phyloP scores from a whole-genome alignment of 2,888 invertebrate genomes.

The Lycaena phlaeas region DNA sequence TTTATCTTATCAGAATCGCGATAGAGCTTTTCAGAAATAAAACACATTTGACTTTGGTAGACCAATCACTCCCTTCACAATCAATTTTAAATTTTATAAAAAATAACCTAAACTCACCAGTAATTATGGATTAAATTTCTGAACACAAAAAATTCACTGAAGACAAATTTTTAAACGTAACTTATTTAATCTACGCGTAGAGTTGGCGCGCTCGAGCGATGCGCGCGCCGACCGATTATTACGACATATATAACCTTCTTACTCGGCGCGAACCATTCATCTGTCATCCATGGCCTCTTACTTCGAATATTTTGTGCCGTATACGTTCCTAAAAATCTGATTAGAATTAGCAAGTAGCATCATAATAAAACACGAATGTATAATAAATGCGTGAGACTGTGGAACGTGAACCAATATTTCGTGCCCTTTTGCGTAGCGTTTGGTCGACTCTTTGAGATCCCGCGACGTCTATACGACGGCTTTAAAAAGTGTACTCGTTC shows the following conservation, averaged over 20 bases:
- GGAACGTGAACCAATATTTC: too few relatives aligned
- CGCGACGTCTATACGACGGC: too few relatives aligned
- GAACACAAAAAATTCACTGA: background rate
- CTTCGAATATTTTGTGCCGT: slow-evolving; percentile 5
- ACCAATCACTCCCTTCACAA: too few relatives aligned
- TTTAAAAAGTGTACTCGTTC: too few relatives aligned
- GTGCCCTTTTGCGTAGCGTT: too few relatives aligned
- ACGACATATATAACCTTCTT: slow-evolving; percentile 10
- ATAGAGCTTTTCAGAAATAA: too few relatives aligned
- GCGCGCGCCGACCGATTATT: slow-evolving; percentile 3
- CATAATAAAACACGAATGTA: background rate
- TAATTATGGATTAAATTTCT: background rate
- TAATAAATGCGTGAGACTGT: background rate
- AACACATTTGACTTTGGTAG: too few relatives aligned
- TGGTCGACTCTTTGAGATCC: too few relatives aligned
- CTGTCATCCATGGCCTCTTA: slow-evolving; percentile 11
- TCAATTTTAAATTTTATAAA: too few relatives aligned
- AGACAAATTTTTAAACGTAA: background rate
- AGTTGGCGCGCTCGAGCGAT: background rate
- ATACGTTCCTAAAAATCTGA: slow-evolving; percentile 6
- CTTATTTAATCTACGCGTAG: background rate
- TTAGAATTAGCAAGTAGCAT: slow-evolving; percentile 8
- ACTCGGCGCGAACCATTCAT: slow-evolving; percentile 8
- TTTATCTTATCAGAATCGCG: too few relatives aligned
- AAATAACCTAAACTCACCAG: background rate